Evolutionary conservation across 2,113 vertebrate species (phyloP), one percentile per base, ranked within the genome.

Genomic region (Cephalopholis sonnerati): DNA sequence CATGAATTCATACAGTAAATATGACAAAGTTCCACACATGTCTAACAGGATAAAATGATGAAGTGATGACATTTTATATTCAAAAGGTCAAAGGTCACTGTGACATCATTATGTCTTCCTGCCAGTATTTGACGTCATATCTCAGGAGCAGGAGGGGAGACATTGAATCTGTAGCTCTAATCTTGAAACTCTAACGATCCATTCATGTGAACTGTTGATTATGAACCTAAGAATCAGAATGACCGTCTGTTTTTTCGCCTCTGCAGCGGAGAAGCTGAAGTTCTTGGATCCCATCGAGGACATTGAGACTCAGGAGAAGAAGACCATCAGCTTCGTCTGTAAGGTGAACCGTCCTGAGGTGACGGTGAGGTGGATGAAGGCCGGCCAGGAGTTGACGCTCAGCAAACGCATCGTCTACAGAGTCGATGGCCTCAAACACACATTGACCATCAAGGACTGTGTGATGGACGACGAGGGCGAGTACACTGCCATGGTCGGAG

Each of bases 261-360:
- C 71, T 84, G 86, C 95, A 99, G 98, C 97, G 95, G 98, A 99
- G 91, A 97, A 96, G 50, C 95, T 99, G 57, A 96, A 89, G 92
- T 98, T 99, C 91, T 77, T 97, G 89, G 96, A 97, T 15, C 96
- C 97, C 72, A 96, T 99, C 53, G 96, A 98, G 94, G 98, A 99
- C 81, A 93, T 97, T 29, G 98, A 99, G 90, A 99, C 98, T 50
- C 98, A 98, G 95, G 98, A 99, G 92, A 99, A 98, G 95, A 98
- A 98, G 91, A 96, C 96, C 3, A 96, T 98, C 82, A 96, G 95
- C 59, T 99, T 99, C 84, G 94, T 93, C 79, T 99, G 98, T 86
- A 99, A 99, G 92, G 98, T 99, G 74, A 99, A 98, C 90, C 96
- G 97, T 64, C 96, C 98, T 13, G 97, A 97, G 86, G 96, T 94